Evolutionary conservation across 1,140 invertebrate genomes (phyloP).

Genomic region (Drosophila varians): DNA sequence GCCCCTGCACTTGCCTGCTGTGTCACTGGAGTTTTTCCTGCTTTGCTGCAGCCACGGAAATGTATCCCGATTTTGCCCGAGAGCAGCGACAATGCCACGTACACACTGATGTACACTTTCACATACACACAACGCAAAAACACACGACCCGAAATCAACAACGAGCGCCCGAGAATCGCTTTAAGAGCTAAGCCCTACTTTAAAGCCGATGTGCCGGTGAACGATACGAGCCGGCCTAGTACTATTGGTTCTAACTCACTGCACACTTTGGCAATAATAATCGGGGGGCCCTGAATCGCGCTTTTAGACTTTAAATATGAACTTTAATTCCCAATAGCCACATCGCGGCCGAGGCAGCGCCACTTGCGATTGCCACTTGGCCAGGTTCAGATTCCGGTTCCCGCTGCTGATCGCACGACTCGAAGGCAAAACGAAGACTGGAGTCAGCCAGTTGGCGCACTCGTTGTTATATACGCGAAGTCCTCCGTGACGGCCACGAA

Average conservation of each 20-base stretch:
- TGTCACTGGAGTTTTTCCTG: slow-evolving; percentile 28
- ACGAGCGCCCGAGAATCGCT: slow-evolving; percentile 62
- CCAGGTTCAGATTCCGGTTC: slow-evolving; percentile 30
- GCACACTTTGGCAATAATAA: background rate
- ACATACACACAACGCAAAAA: slow-evolving; percentile 6
- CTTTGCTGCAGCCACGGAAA: slow-evolving; percentile 54
- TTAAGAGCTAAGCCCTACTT: slow-evolving; percentile 49
- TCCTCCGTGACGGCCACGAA: background rate
- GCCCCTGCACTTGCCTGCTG: slow-evolving; percentile 30
- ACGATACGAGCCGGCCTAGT: too few relatives aligned
- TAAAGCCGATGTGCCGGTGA: slow-evolving; percentile 30
- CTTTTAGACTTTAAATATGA: slow-evolving; percentile 4
- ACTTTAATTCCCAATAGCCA: slow-evolving; percentile 27
- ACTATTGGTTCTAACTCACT: too few relatives aligned
- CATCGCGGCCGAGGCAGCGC: slow-evolving; percentile 59
- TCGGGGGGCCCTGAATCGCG: background rate
- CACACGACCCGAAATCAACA: slow-evolving; percentile 46
- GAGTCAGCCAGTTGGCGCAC: slow-evolving; percentile 69
- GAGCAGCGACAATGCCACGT: slow-evolving; percentile 55
- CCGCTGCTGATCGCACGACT: slow-evolving; percentile 76
- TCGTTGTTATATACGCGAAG: slow-evolving; percentile 73
- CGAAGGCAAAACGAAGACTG: slow-evolving; percentile 81
- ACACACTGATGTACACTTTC: slow-evolving; percentile 38
- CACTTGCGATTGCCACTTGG: slow-evolving; percentile 33
- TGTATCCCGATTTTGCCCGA: slow-evolving; percentile 73